Base-by-base conservation (phyloP, 2,797 vertebrate species). In the Pseudochaenichthys georgianus region DNA sequence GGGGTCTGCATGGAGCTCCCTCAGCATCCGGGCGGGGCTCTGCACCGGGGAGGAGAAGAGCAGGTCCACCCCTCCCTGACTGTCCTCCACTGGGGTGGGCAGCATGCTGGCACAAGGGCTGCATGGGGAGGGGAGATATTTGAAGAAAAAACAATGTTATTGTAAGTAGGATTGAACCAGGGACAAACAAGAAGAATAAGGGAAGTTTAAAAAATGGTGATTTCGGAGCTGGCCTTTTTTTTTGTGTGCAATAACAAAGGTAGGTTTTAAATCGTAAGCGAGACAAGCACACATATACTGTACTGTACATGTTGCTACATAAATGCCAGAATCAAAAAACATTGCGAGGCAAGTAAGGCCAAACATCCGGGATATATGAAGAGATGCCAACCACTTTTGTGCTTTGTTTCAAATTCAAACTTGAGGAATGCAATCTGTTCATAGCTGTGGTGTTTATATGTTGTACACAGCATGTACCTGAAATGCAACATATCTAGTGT, bases 41-140 rank as follows among this genome's bases (percentile, higher is more conserved):
- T 98, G 96, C 16, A 95, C 93, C 1, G 95, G 93, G 73, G 95
- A 96, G 70, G 94, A 96, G 92, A 99, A 99, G 59, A 99, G 95
- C 88, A 96, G 90, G 79, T 99, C 96, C 2, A 98, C 95, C 12
- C 97, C 96, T 45, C 96, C 91, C 55, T 93, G 92, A 57, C 78
- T 82, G 57, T 97, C 96, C 2, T 96, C 96, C 81, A 97, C 92
- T 0, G 97, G 97, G 0, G 96, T 97, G 72, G 97, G 97, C 52
- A 98, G 91, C 94, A 98, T 94, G 83, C 98, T 99, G 87, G 95
- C 94, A 73, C 97, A 98, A n/a, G 98, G 97, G 92, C 91, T 94
- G 80, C 2, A 72, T 46, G 77, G 11, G n/a, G 46, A 74, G 21
- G 34, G 3, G 38, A 23, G 2, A 43, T 11, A 52, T 42, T 53